Conservation (phyloP, 1,140 invertebrate genomes). For the Luehdorfia chinensis region DNA sequence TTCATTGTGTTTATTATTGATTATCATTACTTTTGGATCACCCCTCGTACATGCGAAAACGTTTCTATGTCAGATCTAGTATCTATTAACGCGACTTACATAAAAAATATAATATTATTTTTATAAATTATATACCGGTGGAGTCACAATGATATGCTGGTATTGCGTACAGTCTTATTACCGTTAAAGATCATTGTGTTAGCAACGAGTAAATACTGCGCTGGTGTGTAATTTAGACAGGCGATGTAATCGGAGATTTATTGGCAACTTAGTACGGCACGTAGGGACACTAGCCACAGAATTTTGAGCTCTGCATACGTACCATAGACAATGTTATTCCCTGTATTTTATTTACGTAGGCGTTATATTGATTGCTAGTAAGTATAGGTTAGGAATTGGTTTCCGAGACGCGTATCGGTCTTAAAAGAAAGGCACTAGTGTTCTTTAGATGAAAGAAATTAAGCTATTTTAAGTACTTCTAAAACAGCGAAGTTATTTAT, state of each 20-base stretch:
- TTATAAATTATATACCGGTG: constrained; percentile 1
- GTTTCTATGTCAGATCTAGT: too few relatives aligned
- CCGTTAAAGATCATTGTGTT: constrained; percentile 11
- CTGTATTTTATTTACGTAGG: not conserved
- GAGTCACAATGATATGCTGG: constrained; percentile 3
- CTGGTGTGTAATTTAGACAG: constrained; percentile 10
- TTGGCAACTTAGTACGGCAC: constrained; percentile 12
- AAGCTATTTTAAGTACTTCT: not conserved
- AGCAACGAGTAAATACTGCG: constrained; percentile 9
- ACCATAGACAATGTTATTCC: not conserved
- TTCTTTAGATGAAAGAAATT: constrained; percentile 1
- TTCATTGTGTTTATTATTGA: too few relatives aligned
- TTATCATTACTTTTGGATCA: too few relatives aligned
- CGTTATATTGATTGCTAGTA: constrained; percentile 7
- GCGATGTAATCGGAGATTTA: constrained; percentile 14
- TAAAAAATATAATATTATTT: too few relatives aligned
- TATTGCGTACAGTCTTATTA: constrained; percentile 4
- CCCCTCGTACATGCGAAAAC: too few relatives aligned
- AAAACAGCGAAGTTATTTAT: constrained; percentile 1
- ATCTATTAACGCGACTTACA: too few relatives aligned
- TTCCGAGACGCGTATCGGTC: constrained; percentile 2
- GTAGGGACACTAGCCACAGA: not conserved
- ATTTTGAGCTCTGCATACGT: not conserved
- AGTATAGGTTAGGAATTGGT: constrained; percentile 13
- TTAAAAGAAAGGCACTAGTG: constrained; percentile 2